These are phyloP conservation scores for Cynodonichthys magdalenae DNA, from an alignment of 2,797 vertebrate species.

Conservation along the genomic window DNA sequence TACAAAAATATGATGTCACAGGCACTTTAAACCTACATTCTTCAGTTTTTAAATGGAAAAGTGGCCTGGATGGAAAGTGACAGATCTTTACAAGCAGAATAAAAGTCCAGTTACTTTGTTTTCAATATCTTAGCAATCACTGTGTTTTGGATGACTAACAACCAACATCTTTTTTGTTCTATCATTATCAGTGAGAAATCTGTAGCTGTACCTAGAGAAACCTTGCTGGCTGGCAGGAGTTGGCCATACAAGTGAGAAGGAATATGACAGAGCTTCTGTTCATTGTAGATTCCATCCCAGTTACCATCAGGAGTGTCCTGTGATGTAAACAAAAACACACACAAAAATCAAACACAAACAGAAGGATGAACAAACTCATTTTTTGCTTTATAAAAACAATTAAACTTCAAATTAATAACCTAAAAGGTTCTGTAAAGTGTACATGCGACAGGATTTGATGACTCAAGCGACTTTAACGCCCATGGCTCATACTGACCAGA, in stretches of 20 bases:
- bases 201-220: conserved; percentile 68
- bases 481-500: conserved; percentile 66
- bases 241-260: conserved; percentile 67
- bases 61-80: too few relatives aligned
- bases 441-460: too few relatives aligned
- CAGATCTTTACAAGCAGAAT: too few relatives aligned
- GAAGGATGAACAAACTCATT: neutral
- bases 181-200: too few relatives aligned
- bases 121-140: neutral
- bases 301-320: conserved; percentile 78
- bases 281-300: conserved; percentile 77
- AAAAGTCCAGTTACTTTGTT: neutral
- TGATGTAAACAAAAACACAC: neutral
- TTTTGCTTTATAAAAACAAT: too few relatives aligned
- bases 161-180: too few relatives aligned
- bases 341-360: neutral
- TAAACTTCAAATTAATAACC: too few relatives aligned
- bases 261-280: conserved; percentile 74
- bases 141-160: too few relatives aligned
- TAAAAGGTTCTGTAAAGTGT: too few relatives aligned
- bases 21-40: too few relatives aligned
- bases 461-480: neutral
- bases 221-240: conserved; percentile 68
- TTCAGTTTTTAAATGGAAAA: too few relatives aligned
- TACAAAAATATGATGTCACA: too few relatives aligned